These are phyloP conservation scores for Perognathus longimembris DNA, from an alignment of 2,113 vertebrate genomes.

Conservation along the genomic window DNA sequence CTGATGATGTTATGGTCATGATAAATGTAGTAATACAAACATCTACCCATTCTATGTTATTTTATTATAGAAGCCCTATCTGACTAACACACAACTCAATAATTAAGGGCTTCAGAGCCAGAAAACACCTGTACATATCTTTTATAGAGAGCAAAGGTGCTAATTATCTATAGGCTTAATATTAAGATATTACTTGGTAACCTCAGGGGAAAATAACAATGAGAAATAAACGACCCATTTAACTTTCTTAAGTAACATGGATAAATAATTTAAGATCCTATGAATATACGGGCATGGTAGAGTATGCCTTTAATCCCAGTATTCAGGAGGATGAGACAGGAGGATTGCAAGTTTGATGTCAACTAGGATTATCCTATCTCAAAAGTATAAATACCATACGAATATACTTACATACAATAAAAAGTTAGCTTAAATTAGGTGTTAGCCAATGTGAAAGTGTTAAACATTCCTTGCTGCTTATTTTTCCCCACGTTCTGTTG, in stretches of 20 bases:
- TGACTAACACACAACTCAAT: neutral
- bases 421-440: too few species aligned
- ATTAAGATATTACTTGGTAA: slow-evolving; percentile 10
- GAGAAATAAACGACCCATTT: neutral
- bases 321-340: too few species aligned
- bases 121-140: neutral
- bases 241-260: neutral
- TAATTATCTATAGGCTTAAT: neutral
- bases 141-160: neutral
- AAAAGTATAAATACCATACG: too few species aligned
- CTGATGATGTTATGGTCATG: neutral
- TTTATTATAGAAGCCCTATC: neutral
- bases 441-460: too few species aligned
- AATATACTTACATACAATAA: too few species aligned
- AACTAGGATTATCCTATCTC: too few species aligned
- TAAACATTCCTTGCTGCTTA: too few species aligned
- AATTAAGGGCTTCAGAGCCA: neutral
- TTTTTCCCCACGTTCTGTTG: too few species aligned
- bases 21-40: neutral
- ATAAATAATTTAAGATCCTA: neutral
- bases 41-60: neutral
- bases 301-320: too few species aligned
- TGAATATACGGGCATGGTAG: neutral
- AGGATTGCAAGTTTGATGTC: too few species aligned
- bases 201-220: neutral